Evolutionary conservation across 2,888 invertebrate species (phyloP).

Genomic region (Phengaris alcon): DNA sequence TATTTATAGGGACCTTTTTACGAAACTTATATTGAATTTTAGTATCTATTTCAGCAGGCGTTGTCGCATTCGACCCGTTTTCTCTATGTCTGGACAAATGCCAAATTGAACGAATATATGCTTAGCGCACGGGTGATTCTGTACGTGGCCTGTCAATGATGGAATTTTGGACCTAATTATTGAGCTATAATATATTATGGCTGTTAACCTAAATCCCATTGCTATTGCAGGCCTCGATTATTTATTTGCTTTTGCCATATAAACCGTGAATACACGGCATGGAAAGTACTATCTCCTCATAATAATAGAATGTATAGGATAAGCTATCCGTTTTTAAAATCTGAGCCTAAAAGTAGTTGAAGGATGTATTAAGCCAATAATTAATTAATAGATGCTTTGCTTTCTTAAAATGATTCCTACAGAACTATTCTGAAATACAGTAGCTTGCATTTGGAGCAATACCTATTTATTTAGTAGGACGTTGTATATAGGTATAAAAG

Average conservation of each 20-base stretch:
- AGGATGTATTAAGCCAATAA: too few species aligned
- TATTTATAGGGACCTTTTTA: constrained; percentile 6
- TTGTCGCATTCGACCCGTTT: constrained; percentile 57
- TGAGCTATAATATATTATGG: constrained; percentile 24
- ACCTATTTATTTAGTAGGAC: too few species aligned
- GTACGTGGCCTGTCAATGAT: constrained; percentile 51
- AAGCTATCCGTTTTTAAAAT: too few species aligned
- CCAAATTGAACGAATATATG: constrained; percentile 62
- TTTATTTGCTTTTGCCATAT: not conserved
- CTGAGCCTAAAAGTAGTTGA: too few species aligned
- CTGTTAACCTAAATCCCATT: constrained; percentile 11
- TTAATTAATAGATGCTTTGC: too few species aligned
- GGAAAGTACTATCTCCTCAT: too few species aligned
- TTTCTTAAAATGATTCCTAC: too few species aligned
- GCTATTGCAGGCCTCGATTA: not conserved
- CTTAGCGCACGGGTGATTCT: constrained; percentile 48
- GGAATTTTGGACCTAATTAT: constrained; percentile 36
- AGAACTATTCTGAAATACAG: too few species aligned
- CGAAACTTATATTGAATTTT: constrained; percentile 51
- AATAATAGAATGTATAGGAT: too few species aligned
- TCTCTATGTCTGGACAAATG: constrained; percentile 53
- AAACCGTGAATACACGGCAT: not conserved
- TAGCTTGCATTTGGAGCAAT: too few species aligned
- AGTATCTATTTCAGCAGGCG: constrained; percentile 56
- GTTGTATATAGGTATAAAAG: not conserved